Percentiles rank a stretch among this genome's conserved stretches.
Conservation (phyloP, 2,113 vertebrate species). For the Callorhinus ursinus region DNA sequence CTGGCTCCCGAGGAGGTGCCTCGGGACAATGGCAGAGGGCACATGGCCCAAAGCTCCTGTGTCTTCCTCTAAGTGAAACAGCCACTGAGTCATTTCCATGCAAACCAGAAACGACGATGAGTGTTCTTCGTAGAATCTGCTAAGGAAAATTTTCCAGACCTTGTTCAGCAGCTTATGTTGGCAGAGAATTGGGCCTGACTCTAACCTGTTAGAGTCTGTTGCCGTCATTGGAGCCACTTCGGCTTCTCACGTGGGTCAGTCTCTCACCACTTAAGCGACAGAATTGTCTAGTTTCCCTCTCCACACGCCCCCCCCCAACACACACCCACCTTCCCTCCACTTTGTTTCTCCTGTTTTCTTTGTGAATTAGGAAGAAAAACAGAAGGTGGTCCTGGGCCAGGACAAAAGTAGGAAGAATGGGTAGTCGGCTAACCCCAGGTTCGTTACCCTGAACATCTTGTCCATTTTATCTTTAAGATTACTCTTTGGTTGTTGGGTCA, state of each 20-base stretch:
- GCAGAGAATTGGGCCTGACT: neutral
- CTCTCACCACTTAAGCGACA: neutral
- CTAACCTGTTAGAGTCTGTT: neutral
- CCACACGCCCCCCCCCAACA: rapidly evolving
- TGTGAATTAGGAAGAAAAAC: neutral
- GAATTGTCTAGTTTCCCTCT: neutral
- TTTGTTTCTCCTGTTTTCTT: neutral
- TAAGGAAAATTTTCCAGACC: neutral
- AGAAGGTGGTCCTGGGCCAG: neutral
- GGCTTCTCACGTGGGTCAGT: neutral
- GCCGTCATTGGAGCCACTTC: neutral
- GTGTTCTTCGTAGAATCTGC: neutral
- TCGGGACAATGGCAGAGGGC: neutral
- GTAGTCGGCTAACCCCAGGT: neutral
- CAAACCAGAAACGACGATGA: neutral
- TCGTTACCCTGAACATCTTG: neutral
- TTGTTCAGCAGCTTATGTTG: neutral
- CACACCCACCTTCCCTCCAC: rapidly evolving
- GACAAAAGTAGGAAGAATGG: neutral
- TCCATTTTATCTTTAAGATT: neutral
- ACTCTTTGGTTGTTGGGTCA: neutral
- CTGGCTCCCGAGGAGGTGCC: neutral
- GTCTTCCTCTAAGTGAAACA: neutral
- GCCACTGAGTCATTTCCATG: neutral
- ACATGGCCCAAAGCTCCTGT: neutral